Base-by-base conservation (phyloP, 2,888 invertebrate species). In the Ornithoptera alexandrae region DNA sequence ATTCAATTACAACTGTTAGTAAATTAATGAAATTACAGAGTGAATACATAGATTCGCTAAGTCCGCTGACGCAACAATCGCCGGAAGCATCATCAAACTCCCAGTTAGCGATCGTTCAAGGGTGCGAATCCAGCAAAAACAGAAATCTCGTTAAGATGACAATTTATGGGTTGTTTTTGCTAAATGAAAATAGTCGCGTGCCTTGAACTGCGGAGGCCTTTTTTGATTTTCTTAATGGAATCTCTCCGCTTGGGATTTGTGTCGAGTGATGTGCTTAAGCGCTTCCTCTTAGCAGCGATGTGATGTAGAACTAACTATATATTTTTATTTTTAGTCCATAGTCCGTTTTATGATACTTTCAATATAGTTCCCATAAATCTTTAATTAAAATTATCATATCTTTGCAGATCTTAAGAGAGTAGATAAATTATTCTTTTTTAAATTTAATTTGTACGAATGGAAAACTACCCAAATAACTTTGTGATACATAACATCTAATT, bases 111-210 rank as follows among this genome's bases (percentile, higher is more conserved):
- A 86, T 84, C 84, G 82, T 82, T 83, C 79, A 79, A 82, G 89
- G 87, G 89, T 88, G 89, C 87, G 89, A 90, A 91, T 85, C 81
- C 83, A 85, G 88, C 90, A 90, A 91, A 92, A 92, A 90, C 91
- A 89, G 86, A 91, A 91, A 92, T 91, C 90, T 92, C 89, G 91
- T 92, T 92, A 91, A 90, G 92, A 92, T 92, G 92, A 92, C 92
- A 92, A 92, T 92, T 92, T 92, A 92, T 92, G 91, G 92, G 86
- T 90, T 92, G 92, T 92, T 92, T 92, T 92, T 92, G 91, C 92
- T 92, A 92, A 92, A 92, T 92, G 92, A 92, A 92, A 92, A 92
- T 91, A 91, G 90, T 92, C 89, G 87, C 84, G 84, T 81, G 82
- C 86, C 87, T 84, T 86, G 90, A 89, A 89, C 85, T 84, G 84